Evolutionary conservation across 2,888 invertebrate species (phyloP), one percentile per base, ranked within the genome.

Genomic region (Cosmopolites sordidus): DNA sequence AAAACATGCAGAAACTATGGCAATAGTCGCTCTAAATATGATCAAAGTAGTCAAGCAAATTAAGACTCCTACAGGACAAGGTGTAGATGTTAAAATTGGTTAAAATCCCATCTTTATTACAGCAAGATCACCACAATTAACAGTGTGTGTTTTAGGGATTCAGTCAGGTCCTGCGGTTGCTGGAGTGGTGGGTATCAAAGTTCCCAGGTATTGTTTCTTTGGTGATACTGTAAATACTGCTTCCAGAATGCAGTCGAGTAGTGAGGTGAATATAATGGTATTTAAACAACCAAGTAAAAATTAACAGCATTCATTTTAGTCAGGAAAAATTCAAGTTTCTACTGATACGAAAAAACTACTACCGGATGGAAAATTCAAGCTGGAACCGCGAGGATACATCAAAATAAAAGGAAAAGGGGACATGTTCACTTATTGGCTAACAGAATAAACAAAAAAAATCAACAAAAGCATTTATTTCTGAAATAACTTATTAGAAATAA

Each of bases 201-300:
- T 90, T 46, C 92, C 91, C 0, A 80, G 92, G 62, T 92, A 91
- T 71, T 93, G 92, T 64, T 83, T 94, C 43, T 93, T 93, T 58
- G 93, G 93, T 0, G 92, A 92, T 70, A 89, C 92, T 0, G 90
- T 94, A 14, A 94, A 94, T 69, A 92, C 91, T 0, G 93, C 93
- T 1, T 90, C 92, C 1, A 80, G 93, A 52, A 92, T 93, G 92
- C 92, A 93, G 69, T 81, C 83, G 1, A 79, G 80, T 16, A 79
- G 83, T 61, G 66, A 76, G 72, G 84, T 83, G 69, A 70, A 68
- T 18, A 16, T n/a, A 18, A 5, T 2, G 9, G 17, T 17, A 39
- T 11, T 39, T 41, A n/a, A n/a, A n/a, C n/a, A n/a, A n/a, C n/a
- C 22, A 22, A 22, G 4, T 22, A 5, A 22, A 5, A 22, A 3